Evolutionary conservation across 2,797 vertebrate genomes (phyloP).

Genomic region (Oophaga sylvatica): DNA sequence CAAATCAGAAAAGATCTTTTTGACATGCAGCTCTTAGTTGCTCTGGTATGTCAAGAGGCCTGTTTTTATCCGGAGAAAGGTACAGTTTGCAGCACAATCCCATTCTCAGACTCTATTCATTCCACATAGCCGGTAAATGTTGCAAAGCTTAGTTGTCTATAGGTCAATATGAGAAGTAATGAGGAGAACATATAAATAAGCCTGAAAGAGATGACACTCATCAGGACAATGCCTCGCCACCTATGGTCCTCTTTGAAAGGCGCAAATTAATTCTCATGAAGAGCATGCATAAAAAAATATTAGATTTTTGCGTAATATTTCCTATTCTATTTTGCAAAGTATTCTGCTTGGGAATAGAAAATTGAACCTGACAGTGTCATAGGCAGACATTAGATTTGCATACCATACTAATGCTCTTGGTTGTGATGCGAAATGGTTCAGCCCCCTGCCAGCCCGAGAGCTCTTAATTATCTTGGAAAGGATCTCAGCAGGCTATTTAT

Average conservation of each 20-base stretch:
- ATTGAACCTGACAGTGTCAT: slow-evolving; percentile 1
- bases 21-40: slow-evolving; percentile 58
- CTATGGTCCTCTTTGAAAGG: not conserved
- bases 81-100: slow-evolving; percentile 31
- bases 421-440: slow-evolving; percentile 16
- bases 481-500: slow-evolving; percentile 17
- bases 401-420: slow-evolving; percentile 8
- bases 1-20: slow-evolving; percentile 56
- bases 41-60: slow-evolving; percentile 58
- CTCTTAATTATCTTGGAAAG: slow-evolving; percentile 29
- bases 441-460: slow-evolving; percentile 23
- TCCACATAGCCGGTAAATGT: not conserved
- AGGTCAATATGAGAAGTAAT: slow-evolving; percentile 27
- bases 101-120: slow-evolving; percentile 40
- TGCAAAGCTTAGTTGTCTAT: slow-evolving; percentile 8
- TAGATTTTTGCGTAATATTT: not conserved
- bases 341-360: slow-evolving; percentile 2
- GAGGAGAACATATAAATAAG: not conserved
- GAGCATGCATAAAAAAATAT: not conserved
- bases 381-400: slow-evolving; percentile 26
- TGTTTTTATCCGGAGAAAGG: slow-evolving; percentile 54
- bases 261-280: not conserved
- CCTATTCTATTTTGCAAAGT: not conserved
- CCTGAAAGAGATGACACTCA: not conserved
- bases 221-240: not conserved